Evolutionary conservation across 2,113 vertebrate species (phyloP), one percentile per base, ranked within the genome.

Genomic region (Hydropotes inermis): DNA sequence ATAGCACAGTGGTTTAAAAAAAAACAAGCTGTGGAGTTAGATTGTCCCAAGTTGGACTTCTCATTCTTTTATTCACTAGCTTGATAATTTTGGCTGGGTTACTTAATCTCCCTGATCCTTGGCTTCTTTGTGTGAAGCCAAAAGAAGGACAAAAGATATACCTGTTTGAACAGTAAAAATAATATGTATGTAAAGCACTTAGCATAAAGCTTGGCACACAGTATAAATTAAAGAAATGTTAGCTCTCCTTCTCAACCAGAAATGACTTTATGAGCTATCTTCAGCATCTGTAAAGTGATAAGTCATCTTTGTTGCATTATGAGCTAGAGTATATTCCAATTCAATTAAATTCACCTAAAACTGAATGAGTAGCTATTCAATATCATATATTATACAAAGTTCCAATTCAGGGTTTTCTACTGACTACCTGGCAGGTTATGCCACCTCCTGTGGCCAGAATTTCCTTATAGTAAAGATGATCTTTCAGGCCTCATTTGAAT

Each of bases 321-420:
- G 43, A 94, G 43, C 74, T 58, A 89, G 23, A 92, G 33, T 79
- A 70, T 58, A 94, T 94, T 87, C 8, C 55, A 67, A 36, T 21
- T 92, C 70, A 87, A 84, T 93, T 70, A 74, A 84, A 81, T 92
- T 87, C 36, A 91, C 25, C 55, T 47, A 74, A 95, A 94, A 95
- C 36, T 39, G 78, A 54, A 8, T n/a, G n/a, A 81, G 6, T 3
- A 47, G 16, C 10, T 95, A 47, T 33, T 43, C 15, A 52, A 39
- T n/a, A 27, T 7, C 3, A 10, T 21, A 57, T 54, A 47, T 67
- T 76, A n/a, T 50, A 39, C 52, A 60, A 64, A 25, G 8, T 58
- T 93, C 27, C 11, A 36, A 76, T 39, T 61, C 21, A 60, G 47
- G 9, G 27, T 84, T 64, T 92, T 92, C 52, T 30, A 16, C 2